A percentile compares a stretch with the other conserved stretches of the same genome.
Evolutionary conservation across 2,888 invertebrate genomes (phyloP).

Genomic region (Calephelis perditalis): DNA sequence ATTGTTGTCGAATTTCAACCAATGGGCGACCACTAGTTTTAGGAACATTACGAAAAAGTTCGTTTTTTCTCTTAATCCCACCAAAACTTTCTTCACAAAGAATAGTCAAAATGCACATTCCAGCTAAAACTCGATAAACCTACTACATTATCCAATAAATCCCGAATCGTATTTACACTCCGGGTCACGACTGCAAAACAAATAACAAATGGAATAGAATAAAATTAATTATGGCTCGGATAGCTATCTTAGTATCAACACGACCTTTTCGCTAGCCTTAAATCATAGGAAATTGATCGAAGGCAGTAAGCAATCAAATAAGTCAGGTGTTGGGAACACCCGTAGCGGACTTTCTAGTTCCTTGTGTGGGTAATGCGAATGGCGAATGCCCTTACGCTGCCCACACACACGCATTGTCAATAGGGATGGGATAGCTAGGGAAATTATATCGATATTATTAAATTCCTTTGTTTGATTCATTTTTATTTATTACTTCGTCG

Average conservation of each 20-base stretch:
- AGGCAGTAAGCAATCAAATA: constrained; percentile 22
- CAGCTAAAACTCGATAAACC: neutral
- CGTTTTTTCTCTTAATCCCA: too few species aligned
- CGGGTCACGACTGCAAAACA: constrained; percentile 31
- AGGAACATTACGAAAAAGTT: too few species aligned
- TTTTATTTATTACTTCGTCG: too few species aligned
- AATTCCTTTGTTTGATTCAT: too few species aligned
- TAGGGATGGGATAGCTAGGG: too few species aligned
- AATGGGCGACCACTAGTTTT: too few species aligned
- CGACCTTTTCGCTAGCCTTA: constrained; percentile 59
- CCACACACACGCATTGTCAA: too few species aligned
- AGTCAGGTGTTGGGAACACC: constrained; percentile 21
- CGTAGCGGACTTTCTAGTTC: constrained; percentile 10
- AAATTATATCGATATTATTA: too few species aligned
- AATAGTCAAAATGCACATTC: too few species aligned
- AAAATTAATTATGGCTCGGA: constrained; percentile 39
- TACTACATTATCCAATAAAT: constrained; percentile 20
- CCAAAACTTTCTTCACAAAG: too few species aligned
- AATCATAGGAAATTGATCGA: constrained; percentile 52
- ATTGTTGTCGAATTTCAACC: too few species aligned
- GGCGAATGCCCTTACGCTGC: constrained; percentile 5
- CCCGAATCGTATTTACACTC: constrained; percentile 21
- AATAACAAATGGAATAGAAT: constrained; percentile 28
- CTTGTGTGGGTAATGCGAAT: constrained; percentile 5
- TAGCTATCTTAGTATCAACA: constrained; percentile 46